phyloP scores from a whole-genome alignment of 2,888 invertebrate genomes.

The Boloria selene region DNA sequence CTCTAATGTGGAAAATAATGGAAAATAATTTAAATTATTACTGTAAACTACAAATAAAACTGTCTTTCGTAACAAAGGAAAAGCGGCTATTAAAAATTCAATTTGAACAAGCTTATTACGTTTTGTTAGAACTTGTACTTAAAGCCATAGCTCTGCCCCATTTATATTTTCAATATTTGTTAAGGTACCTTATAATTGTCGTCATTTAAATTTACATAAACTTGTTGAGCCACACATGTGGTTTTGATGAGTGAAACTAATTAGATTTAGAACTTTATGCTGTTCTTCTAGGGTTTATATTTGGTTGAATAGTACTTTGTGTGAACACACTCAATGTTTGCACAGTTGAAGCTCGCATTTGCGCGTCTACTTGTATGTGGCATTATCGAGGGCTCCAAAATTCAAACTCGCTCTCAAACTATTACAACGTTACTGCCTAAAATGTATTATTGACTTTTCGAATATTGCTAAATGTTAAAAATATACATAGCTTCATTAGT shows the following conservation, averaged over 20 bases:
- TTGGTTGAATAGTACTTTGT: slow-evolving; percentile 1
- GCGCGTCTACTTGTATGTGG: slow-evolving; percentile 16
- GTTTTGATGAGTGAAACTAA: neutral
- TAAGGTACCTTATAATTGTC: slow-evolving; percentile 26
- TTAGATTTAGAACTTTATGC: neutral
- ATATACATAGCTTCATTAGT: too few relatives aligned
- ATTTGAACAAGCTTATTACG: neutral
- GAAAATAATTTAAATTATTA: too few relatives aligned
- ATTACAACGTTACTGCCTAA: slow-evolving; percentile 18
- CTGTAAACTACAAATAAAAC: neutral
- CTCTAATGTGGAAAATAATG: too few relatives aligned
- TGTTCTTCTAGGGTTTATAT: neutral
- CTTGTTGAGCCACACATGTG: slow-evolving; percentile 26
- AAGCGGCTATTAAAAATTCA: neutral
- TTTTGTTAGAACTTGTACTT: neutral
- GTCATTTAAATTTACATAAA: slow-evolving; percentile 28
- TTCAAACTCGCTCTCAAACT: slow-evolving; percentile 38
- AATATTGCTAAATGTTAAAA: neutral
- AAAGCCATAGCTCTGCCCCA: neutral
- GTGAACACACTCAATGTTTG: slow-evolving; percentile 39
- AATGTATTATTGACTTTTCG: neutral
- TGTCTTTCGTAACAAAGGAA: neutral
- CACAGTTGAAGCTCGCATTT: slow-evolving; percentile 37
- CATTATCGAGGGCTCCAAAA: slow-evolving; percentile 36
- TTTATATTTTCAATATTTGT: slow-evolving; percentile 21